Evolutionary conservation across 2,797 vertebrate genomes (phyloP), one percentile per base, ranked within the genome.

Genomic region (Hylomyscus alleni): DNA sequence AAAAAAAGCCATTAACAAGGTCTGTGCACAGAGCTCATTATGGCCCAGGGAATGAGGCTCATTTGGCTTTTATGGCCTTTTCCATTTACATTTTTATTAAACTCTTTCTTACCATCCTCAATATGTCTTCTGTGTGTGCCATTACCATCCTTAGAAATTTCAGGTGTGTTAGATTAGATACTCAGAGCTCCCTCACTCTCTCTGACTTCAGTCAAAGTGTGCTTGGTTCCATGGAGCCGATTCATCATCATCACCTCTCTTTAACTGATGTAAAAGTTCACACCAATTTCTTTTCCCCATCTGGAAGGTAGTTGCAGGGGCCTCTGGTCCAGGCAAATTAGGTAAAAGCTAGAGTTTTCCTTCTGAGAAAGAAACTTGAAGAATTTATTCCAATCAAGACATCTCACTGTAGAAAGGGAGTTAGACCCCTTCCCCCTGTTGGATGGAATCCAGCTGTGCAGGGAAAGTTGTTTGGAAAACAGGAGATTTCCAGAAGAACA

Each of bases 61-160:
- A 89, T 97, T 97, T 98, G 96, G 98, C 98, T 97, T 98, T 98
- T 96, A 97, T 93, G 90, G 60, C 86, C 95, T 97, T 86, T 97
- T 97, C 34, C 87, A 97, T 96, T 96, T 95, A 95, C 95, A 94
- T 96, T 89, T 97, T 98, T 97, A 98, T 98, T 97, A 98, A 97
- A 90, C 93, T 96, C 97, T 98, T 98, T 97, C 95, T 97, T 97
- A 97, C 92, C 83, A 89, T 86, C 78, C 82, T 96, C 97, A 95
- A 65, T 92, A 94, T 93, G 95, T 98, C 93, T 96, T 95, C 96
- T 94, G 93, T 91, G 77, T 58, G 52, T 0, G 67, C 89, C 91
- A 86, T 89, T 97, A 95, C 84, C 89, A 77, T 93, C 89, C 62
- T 44, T 1, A n/a, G 96, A 97, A 97, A 96, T 67, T 90, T 97